A percentile compares a stretch with the other conserved stretches of the same genome.
Evolutionary conservation across 1,140 invertebrate species (phyloP).

Genomic region (Ceratitis capitata): DNA sequence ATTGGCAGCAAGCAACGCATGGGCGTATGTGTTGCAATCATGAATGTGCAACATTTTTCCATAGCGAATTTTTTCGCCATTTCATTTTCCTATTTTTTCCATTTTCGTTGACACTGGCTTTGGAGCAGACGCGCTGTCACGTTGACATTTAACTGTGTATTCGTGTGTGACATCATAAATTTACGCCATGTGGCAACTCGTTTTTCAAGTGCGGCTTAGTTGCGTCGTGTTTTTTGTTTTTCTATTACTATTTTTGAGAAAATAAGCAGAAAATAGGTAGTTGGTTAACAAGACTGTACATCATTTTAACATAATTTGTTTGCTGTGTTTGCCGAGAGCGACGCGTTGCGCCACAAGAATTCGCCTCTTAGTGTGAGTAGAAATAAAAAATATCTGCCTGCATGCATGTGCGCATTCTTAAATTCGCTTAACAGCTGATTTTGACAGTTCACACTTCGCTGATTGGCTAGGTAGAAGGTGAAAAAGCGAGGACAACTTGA

Average conservation of each 20-base stretch:
- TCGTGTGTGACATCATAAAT: slow-evolving; percentile 23
- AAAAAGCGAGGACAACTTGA: too few species aligned
- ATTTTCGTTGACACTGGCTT: slow-evolving; percentile 20
- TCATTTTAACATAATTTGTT: slow-evolving; percentile 20
- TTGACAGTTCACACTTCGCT: slow-evolving; percentile 20
- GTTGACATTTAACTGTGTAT: slow-evolving; percentile 24
- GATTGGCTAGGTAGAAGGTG: neutral
- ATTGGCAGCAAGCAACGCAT: neutral
- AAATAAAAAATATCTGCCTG: neutral
- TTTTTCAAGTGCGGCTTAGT: neutral
- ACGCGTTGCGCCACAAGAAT: neutral
- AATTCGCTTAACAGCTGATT: slow-evolving; percentile 19
- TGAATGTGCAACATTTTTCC: slow-evolving; percentile 23
- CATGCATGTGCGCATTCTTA: neutral
- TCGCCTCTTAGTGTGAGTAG: neutral
- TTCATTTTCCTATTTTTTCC: neutral
- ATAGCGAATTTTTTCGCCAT: neutral
- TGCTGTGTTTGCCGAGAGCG: neutral
- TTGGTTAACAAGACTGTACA: neutral
- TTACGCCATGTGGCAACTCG: slow-evolving; percentile 19
- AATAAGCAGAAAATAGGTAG: neutral
- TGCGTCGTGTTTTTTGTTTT: neutral
- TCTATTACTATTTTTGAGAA: neutral
- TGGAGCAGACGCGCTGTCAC: slow-evolving; percentile 5
- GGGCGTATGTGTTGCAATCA: neutral